These are phyloP conservation scores for Dynastes hyllus DNA, from an alignment of 2,888 invertebrate genomes.

Conservation along the genomic window DNA sequence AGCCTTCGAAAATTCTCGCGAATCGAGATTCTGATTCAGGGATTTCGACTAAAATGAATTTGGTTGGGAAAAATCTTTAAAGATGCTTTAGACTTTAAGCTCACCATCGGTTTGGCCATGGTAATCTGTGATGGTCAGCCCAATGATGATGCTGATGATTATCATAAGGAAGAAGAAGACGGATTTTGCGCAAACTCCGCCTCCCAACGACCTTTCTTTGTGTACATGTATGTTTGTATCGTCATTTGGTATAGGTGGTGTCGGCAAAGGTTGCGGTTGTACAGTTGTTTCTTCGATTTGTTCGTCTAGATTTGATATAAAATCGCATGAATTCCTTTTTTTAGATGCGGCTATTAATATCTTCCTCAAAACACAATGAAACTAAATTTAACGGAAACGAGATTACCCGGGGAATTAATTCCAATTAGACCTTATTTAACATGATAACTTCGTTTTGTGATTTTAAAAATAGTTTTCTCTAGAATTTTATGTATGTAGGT, in stretches of 20 bases:
- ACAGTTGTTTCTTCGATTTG: constrained; percentile 57
- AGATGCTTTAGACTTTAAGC: constrained; percentile 63
- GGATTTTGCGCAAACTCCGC: constrained; percentile 89
- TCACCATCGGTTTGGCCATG: constrained; percentile 86
- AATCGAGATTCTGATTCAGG: constrained; percentile 79
- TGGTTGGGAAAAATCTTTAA: constrained; percentile 1
- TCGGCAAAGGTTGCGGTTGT: constrained; percentile 64
- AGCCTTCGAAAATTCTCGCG: constrained; percentile 85
- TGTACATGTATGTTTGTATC: constrained; percentile 86
- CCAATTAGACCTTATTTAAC: not conserved
- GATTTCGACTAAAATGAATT: constrained; percentile 73
- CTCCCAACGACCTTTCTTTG: constrained; percentile 84
- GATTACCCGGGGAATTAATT: not conserved
- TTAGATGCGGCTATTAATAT: constrained; percentile 8
- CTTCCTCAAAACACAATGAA: not conserved
- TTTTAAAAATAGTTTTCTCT: constrained; percentile 47
- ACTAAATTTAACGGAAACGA: not conserved
- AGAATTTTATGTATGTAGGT: constrained; percentile 17
- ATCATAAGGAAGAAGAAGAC: constrained; percentile 86
- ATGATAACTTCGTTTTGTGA: not conserved
- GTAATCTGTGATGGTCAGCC: constrained; percentile 86
- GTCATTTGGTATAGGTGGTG: constrained; percentile 69
- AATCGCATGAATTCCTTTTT: not conserved
- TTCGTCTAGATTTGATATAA: constrained; percentile 49
- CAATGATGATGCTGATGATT: constrained; percentile 82